Base-by-base conservation (phyloP, 2,113 vertebrate species). In the Hypomesus transpacificus region DNA sequence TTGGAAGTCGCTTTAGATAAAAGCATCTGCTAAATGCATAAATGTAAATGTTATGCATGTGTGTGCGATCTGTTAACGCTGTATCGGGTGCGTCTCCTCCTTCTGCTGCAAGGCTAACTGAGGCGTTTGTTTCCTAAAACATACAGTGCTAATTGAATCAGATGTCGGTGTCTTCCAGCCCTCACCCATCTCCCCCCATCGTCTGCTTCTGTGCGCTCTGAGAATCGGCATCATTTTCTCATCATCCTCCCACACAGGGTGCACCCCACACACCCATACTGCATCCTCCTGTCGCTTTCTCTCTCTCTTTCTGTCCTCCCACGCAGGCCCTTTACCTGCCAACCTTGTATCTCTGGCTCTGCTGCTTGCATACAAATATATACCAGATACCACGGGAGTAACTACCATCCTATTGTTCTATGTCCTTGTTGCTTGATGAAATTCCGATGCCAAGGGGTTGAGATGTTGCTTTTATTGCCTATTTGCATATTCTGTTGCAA, bases 331-430 rank as follows among this genome's bases (percentile, higher is more conserved):
- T 62, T 51, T 39, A 79, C 74, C 71, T 76, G 73, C 58, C 60
- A 34, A 80, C 73, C 71, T 80, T 74, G 71, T 68, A 63, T 79
- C 67, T 65, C 51, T 58, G 77, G 71, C 77, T 79, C 76, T 70
- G 73, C 53, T 46, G 6, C 66, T 28, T 22, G 46, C 50, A 66
- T n/a, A 9, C n/a, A 39, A 39, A 46, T 20, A 66, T 8, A 66
- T 5, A 22, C 31, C 6, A 9, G n/a, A 50, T 34, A 66, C n/a
- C 39, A 46, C 39, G 39, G 9, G 39, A 46, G 39, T 9, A 2
- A 46, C 39, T 11, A 46, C 39, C 39, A 46, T 46, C 39, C 39
- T 46, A 46, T 46, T 46, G 39, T 46, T 46, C 7, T 21, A 18
- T 4, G 22, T 69, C 50, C 14, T 28, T 60, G 39, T 58, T 1